Percentiles rank a stretch among this genome's conserved stretches.
phyloP scores from a whole-genome alignment of 2,888 invertebrate genomes.

The Diarsia mendica region DNA sequence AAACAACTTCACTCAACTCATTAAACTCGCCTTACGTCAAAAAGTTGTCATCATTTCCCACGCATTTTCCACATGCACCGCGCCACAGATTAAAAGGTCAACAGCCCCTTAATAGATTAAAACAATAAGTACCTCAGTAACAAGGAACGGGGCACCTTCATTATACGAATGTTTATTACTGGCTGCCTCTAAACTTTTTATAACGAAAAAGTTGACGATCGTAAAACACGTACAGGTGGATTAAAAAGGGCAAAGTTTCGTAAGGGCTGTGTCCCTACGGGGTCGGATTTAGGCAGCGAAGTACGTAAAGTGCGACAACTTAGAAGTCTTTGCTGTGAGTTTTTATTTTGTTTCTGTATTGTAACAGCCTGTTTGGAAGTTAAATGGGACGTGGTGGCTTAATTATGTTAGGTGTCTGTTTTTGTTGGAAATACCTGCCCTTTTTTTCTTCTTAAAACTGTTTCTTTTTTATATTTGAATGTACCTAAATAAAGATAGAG shows the following conservation, averaged over 20 bases:
- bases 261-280: constrained; percentile 60
- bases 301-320: constrained; percentile 61
- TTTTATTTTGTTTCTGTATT: constrained; percentile 67
- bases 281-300: constrained; percentile 67
- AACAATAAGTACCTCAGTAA: constrained; percentile 81
- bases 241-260: constrained; percentile 81
- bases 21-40: constrained; percentile 40
- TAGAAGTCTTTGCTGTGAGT: constrained; percentile 64
- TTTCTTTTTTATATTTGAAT: neutral
- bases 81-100: constrained; percentile 65
- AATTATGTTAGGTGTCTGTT: constrained; percentile 44
- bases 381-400: constrained; percentile 61
- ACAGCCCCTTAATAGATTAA: constrained; percentile 77
- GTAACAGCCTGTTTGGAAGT: constrained; percentile 64
- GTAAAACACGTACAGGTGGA: constrained; percentile 87
- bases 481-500: neutral
- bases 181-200: constrained; percentile 79
- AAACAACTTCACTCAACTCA: constrained; percentile 30
- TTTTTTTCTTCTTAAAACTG: neutral
- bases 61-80: constrained; percentile 34
- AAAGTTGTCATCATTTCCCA: constrained; percentile 45
- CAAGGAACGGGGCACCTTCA: constrained; percentile 66
- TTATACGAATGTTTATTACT: constrained; percentile 80
- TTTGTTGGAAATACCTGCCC: constrained; percentile 5
- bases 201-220: constrained; percentile 84